These are phyloP conservation scores for Eristalinus aeneus DNA, from an alignment of 2,888 invertebrate genomes.

Conservation along the genomic window DNA sequence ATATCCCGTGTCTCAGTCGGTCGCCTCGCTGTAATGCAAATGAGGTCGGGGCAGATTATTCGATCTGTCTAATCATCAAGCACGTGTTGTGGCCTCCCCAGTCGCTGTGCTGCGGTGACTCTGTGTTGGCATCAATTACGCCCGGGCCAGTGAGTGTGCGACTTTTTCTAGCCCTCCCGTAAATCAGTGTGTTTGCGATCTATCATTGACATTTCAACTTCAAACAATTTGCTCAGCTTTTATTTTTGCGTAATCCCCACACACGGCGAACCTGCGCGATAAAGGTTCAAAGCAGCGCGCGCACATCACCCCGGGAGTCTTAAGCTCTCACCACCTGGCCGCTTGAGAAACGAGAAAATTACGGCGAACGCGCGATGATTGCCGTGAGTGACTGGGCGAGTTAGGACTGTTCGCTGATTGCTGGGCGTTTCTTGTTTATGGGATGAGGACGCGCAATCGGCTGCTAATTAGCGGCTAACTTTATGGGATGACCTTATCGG, in stretches of 20 bases:
- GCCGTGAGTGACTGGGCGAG: background rate
- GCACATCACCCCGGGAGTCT: conserved; percentile 1
- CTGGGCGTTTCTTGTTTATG: background rate
- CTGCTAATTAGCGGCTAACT: background rate
- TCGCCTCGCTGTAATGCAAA: conserved; percentile 39
- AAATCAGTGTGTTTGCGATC: conserved; percentile 13
- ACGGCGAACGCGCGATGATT: conserved; percentile 17
- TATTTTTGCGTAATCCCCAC: conserved; percentile 40
- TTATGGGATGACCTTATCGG: conserved; percentile 12
- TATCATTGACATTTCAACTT: conserved; percentile 54
- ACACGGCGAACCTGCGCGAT: background rate
- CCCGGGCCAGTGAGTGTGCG: background rate
- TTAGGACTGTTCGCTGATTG: conserved; percentile 25
- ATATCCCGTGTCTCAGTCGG: conserved; percentile 2
- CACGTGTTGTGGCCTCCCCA: conserved; percentile 41
- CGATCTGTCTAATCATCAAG: conserved; percentile 33
- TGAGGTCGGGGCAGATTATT: conserved; percentile 48
- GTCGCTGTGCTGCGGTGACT: background rate
- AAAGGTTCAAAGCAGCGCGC: conserved; percentile 19
- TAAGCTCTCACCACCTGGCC: conserved; percentile 10
- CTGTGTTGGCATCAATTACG: background rate
- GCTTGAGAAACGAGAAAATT: background rate
- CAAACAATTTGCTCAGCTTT: conserved; percentile 33
- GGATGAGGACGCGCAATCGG: conserved; percentile 7
- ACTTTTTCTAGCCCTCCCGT: background rate